Evolutionary conservation across 2,888 invertebrate species (phyloP), one percentile per base, ranked within the genome.

Genomic region (Mythimna vitellina): DNA sequence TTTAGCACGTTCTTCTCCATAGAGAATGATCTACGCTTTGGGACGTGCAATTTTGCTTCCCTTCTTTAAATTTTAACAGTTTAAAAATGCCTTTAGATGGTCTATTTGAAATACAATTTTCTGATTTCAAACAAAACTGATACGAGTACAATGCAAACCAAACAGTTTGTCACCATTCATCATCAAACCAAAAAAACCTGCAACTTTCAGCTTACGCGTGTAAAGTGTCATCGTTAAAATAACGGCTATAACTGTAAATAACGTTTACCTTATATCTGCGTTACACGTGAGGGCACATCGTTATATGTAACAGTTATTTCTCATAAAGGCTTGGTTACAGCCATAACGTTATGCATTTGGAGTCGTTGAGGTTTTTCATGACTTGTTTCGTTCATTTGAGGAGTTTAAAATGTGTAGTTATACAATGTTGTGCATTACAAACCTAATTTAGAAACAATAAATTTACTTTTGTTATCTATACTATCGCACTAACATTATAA

Each of bases 151-250:
- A 58, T 56, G 12, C 46, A 51, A 77, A 70, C 46, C 6, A 25
- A 61, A 56, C 65, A 58, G 42, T 63, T 54, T 38, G 17, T 68
- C 38, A 60, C 10, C 46, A 63, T 69, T 32, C 56, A 42, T 74
- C 66, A 67, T 53, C 49, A n/a, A 22, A 46, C 17, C 10, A 32
- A 46, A 46, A 75, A 73, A 78, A 62, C 7, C 22, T 35, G 9
- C 65, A 81, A 76, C 68, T 54, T 80, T 68, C 29, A 80, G 83
- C 76, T 49, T 65, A 72, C 83, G 71, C 60, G 70, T 60, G 72
- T 81, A 81, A 73, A 83, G 65, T 83, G 81, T 61, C 61, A 71
- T 73, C 77, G 85, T 86, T 85, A 76, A 85, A 83, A 86, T 85
- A 86, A 86, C 79, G 73, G 74, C 73, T 71, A 57, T 32, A 42